A percentile compares a stretch with the other conserved stretches of the same genome.
Evolutionary conservation across 2,888 invertebrate species (phyloP).

Genomic region (Campaea margaritaria): DNA sequence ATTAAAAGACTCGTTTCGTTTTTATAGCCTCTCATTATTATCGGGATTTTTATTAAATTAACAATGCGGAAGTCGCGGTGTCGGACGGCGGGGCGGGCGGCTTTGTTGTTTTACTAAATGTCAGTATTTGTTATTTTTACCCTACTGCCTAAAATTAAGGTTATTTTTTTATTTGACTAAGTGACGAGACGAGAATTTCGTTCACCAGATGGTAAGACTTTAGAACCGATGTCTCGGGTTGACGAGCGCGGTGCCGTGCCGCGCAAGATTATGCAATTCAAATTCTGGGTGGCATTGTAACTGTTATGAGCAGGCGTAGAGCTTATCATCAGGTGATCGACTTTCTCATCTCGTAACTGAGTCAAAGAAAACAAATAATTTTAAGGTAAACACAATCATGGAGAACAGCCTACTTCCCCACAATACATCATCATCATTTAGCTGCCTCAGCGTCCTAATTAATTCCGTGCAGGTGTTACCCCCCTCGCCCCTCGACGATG

Average conservation of each 20-base stretch:
- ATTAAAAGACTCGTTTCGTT: slow-evolving; percentile 64
- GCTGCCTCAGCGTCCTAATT: slow-evolving; percentile 59
- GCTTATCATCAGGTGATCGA: too few relatives aligned
- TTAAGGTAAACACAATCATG: not conserved
- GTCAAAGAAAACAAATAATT: too few relatives aligned
- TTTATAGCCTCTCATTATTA: slow-evolving; percentile 58
- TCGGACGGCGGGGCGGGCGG: slow-evolving; percentile 1
- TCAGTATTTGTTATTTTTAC: slow-evolving; percentile 1
- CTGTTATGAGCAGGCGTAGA: too few relatives aligned
- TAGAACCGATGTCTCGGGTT: too few relatives aligned
- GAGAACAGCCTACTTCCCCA: slow-evolving; percentile 35
- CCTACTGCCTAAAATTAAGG: not conserved
- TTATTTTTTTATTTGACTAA: too few relatives aligned
- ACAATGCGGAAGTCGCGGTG: slow-evolving; percentile 40
- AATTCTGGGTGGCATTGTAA: too few relatives aligned
- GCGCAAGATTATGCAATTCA: too few relatives aligned
- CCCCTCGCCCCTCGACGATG: slow-evolving; percentile 1
- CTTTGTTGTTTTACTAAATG: slow-evolving; percentile 22
- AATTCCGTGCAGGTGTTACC: slow-evolving; percentile 62
- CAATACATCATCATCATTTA: slow-evolving; percentile 47
- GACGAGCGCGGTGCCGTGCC: too few relatives aligned
- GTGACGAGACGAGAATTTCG: too few relatives aligned
- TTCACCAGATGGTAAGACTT: too few relatives aligned
- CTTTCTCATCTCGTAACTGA: too few relatives aligned
- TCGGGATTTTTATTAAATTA: slow-evolving; percentile 59